phyloP scores from a whole-genome alignment of 2,113 vertebrate species.

The Numida meleagris region DNA sequence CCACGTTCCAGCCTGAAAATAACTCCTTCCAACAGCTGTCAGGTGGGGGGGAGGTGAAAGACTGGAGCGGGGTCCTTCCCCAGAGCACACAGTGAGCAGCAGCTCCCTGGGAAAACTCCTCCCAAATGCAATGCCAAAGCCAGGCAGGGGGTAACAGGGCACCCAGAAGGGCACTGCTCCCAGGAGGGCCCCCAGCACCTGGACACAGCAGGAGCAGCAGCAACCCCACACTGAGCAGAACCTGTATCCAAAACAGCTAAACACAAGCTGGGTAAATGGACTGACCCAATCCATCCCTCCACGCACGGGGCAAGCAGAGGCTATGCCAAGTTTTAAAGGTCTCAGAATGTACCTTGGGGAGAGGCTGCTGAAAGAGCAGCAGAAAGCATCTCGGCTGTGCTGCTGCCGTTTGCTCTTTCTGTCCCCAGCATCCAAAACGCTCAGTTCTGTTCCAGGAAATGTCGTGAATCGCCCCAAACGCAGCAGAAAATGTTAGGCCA shows the following conservation, averaged over 20 bases:
- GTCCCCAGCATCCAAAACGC: neutral
- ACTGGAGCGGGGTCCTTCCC: neutral
- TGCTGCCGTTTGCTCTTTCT: neutral
- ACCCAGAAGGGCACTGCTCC: neutral
- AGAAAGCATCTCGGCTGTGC: neutral
- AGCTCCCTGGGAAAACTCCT: neutral
- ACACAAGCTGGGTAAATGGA: neutral
- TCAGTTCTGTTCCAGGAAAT: neutral
- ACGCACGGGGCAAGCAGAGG: neutral
- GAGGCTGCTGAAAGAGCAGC: neutral
- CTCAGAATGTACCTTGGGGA: neutral
- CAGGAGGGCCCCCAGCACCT: neutral
- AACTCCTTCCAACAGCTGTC: slow-evolving; percentile 63
- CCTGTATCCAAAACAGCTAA: neutral
- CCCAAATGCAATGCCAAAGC: neutral
- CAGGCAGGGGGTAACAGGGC: neutral
- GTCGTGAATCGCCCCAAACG: neutral
- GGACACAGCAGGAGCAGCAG: neutral
- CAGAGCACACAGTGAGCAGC: neutral
- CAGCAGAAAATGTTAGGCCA: neutral
- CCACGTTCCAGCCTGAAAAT: slow-evolving; percentile 61
- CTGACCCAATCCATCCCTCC: neutral
- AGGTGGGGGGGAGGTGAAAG: neutral
- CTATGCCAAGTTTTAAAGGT: neutral
- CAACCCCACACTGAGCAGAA: neutral